Base-by-base conservation (phyloP, 1,140 invertebrate genomes). In the Calephelis virginiensis region DNA sequence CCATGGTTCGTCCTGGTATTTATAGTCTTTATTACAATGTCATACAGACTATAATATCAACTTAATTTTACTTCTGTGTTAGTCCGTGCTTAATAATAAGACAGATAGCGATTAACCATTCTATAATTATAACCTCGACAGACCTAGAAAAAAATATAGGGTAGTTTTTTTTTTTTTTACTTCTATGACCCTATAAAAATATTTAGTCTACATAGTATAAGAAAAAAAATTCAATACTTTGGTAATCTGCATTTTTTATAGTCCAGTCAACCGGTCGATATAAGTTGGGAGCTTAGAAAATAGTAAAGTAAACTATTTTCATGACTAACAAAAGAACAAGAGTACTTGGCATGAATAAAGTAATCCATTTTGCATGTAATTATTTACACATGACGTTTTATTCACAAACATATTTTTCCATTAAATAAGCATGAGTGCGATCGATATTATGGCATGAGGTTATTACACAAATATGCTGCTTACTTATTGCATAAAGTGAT, bases 401-500 rank as follows among this genome's bases (percentile, higher is more conserved):
- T 10, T 37, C n/a, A 38, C 53, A 59, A 38, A 59, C 53, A 37
- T 37, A 59, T 59, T 38, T 59, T 37, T 12, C 7, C 53, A 28
- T 63, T 28, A 47, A 48, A 17, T 47, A 48, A 47, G 13, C 49
- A 46, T 63, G 48, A 64, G 65, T 50, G 50, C 45, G 70, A 68
- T 71, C 70, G 67, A 68, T 72, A 40, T 56, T 68, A 47, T 47
- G 13, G 66, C 64, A 56, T 53, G 65, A 28, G n/a, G 46, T 59
- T 61, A 69, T 69, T 61, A 66, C 47, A 72, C 49, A 56, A 69
- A 69, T 68, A 49, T 46, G 61, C 49, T 65, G 62, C 67, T 68
- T 61, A 61, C 59, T 70, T 49, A 70, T 71, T 70, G 59, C 66
- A 64, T 68, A 47, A 68, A 71, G 74, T 80, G 81, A 75, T 59